A percentile compares a stretch with the other conserved stretches of the same genome.
These are phyloP conservation scores for Macrostomum lignano DNA, from an alignment of 1,140 invertebrate genomes.

Conservation along the genomic window DNA sequence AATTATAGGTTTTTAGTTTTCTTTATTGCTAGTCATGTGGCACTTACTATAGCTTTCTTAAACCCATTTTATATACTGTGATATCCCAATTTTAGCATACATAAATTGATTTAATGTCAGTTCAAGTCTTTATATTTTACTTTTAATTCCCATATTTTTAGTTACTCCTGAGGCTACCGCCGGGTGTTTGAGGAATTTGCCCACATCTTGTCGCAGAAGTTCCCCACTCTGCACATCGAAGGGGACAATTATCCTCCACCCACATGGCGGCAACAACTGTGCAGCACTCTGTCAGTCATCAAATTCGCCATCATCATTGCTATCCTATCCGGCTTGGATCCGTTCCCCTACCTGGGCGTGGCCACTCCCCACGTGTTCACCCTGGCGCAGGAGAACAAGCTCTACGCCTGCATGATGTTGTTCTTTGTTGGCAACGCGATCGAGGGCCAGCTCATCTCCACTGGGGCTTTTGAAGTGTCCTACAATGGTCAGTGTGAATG, in stretches of 20 bases:
- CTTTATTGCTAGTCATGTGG: no score
- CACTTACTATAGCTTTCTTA: no score
- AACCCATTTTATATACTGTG: no score
- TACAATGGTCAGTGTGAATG: conserved; percentile 51
- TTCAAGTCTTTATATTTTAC: no score
- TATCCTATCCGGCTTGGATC: conserved; percentile 47
- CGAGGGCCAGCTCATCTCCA: conserved; percentile 70
- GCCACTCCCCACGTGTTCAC: conserved; percentile 44
- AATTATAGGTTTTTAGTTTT: no score
- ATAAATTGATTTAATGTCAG: no score
- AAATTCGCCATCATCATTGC: conserved; percentile 64
- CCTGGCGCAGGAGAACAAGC: conserved; percentile 70
- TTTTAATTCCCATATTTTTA: no score
- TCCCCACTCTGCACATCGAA: conserved; percentile 59
- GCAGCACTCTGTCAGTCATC: conserved; percentile 40
- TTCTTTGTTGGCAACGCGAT: conserved; percentile 74
- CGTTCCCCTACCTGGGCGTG: conserved; percentile 39
- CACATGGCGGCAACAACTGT: conserved; percentile 45
- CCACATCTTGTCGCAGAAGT: conserved; percentile 56
- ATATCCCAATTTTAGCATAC: no score
- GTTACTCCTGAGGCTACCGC: conserved; percentile 39
- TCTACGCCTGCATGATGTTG: conserved; percentile 71
- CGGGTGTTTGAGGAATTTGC: conserved; percentile 61
- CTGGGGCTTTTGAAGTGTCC: conserved; percentile 88
- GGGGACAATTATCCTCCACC: conserved; percentile 76